Evolutionary conservation across 2,113 vertebrate species (phyloP).

Genomic region (Pampusana beccarii): DNA sequence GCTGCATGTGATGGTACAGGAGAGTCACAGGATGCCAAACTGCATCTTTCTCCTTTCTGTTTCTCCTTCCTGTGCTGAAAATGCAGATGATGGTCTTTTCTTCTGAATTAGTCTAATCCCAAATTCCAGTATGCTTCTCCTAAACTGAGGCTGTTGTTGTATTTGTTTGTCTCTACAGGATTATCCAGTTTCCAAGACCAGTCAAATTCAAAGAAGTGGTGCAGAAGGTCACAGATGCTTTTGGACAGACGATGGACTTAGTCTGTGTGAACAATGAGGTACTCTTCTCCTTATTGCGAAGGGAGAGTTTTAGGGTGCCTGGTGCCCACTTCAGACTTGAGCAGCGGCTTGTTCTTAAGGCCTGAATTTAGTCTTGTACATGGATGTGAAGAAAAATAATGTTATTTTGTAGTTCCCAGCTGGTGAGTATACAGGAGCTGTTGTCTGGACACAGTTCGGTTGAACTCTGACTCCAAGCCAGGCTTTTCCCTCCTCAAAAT

Average conservation of each 20-base stretch:
- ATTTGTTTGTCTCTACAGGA: slow-evolving; percentile 66
- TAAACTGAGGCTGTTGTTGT: not conserved
- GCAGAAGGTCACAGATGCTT: slow-evolving; percentile 90
- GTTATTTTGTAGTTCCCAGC: not conserved
- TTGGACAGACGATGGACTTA: slow-evolving; percentile 91
- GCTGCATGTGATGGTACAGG: not conserved
- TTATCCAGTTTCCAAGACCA: slow-evolving; percentile 89
- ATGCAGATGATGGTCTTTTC: not conserved
- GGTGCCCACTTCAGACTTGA: not conserved
- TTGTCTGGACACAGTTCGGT: not conserved
- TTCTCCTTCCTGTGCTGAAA: not conserved
- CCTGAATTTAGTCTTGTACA: not conserved
- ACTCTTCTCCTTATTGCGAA: not conserved
- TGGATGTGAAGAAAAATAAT: not conserved
- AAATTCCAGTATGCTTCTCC: not conserved
- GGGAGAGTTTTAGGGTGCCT: not conserved
- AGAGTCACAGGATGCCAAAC: not conserved
- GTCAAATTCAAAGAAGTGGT: slow-evolving; percentile 87
- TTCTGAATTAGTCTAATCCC: not conserved
- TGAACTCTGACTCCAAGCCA: not conserved
- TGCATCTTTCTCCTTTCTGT: not conserved
- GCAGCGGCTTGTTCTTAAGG: not conserved
- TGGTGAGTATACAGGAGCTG: not conserved
- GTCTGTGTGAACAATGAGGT: slow-evolving; percentile 88
- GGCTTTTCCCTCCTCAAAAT: not conserved